phyloP scores from a whole-genome alignment of 1,140 invertebrate genomes.

The Stenopsyche tienmushanensis region DNA sequence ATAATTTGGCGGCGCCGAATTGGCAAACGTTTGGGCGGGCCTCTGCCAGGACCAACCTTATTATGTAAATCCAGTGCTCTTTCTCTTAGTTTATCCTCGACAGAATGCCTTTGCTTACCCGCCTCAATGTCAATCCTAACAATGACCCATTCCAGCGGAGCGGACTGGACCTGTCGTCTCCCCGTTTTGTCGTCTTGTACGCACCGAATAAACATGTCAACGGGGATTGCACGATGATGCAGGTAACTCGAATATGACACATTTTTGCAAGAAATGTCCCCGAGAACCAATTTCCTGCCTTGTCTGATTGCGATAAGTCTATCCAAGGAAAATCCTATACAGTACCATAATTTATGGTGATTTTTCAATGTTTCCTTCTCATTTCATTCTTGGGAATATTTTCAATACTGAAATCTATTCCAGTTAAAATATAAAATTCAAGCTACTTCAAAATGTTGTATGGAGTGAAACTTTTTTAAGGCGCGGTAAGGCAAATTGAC shows the following conservation, averaged over 20 bases:
- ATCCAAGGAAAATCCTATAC: too few relatives aligned
- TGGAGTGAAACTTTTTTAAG: too few relatives aligned
- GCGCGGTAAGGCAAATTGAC: too few relatives aligned
- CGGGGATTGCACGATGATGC: background rate
- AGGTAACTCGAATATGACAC: background rate
- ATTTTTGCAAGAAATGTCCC: background rate
- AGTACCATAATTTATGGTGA: background rate
- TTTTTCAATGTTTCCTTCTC: background rate
- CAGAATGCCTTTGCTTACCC: background rate
- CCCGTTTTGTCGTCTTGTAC: background rate
- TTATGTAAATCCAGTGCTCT: background rate
- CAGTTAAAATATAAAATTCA: too few relatives aligned
- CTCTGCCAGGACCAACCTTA: background rate
- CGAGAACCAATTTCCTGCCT: too few relatives aligned
- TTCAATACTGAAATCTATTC: too few relatives aligned
- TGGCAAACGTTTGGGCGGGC: too few relatives aligned
- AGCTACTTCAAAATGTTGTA: too few relatives aligned
- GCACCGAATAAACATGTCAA: slow-evolving; percentile 4
- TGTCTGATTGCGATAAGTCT: too few relatives aligned
- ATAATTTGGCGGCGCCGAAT: too few relatives aligned
- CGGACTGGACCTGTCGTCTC: too few relatives aligned
- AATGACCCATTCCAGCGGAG: background rate
- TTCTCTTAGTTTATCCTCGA: background rate
- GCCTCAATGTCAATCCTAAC: slow-evolving; percentile 2
- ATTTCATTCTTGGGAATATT: background rate